phyloP scores from a whole-genome alignment of 2,888 invertebrate genomes.

The Chouioia cunea region DNA sequence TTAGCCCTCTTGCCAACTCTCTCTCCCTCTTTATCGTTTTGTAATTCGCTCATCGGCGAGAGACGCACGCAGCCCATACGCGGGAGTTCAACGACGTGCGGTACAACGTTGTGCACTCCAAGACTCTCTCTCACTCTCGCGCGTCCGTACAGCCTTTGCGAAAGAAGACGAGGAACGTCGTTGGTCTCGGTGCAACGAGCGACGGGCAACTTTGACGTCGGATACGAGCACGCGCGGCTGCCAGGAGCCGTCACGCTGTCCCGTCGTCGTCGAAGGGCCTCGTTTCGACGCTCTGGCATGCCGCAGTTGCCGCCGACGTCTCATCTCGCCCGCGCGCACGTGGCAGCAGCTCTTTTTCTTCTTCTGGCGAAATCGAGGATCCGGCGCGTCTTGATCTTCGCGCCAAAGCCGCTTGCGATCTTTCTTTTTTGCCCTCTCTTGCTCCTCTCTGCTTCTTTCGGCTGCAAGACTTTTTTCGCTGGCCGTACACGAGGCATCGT shows the following conservation, averaged over 20 bases:
- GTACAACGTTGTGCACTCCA: no score
- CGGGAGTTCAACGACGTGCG: no score
- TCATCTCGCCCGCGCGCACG: constrained; percentile 1
- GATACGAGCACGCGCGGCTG: constrained; percentile 55
- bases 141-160: no score
- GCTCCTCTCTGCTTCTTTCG: constrained; percentile 20
- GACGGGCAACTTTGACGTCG: no score
- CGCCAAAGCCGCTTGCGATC: neutral
- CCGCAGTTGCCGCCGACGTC: no score
- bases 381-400: neutral
- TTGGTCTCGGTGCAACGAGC: no score
- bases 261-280: constrained; percentile 56
- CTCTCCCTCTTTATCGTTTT: no score
- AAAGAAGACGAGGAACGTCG: no score
- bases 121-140: no score
- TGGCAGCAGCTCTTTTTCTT: constrained; percentile 4
- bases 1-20: constrained; percentile 56
- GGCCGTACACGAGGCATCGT: no score
- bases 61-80: no score
- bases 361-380: constrained; percentile 24
- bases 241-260: constrained; percentile 69
- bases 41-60: no score
- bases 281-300: neutral
- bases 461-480: constrained; percentile 8
- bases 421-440: constrained; percentile 3